Conservation (phyloP, 2,888 invertebrate genomes). For the Troides oblongomaculatus region DNA sequence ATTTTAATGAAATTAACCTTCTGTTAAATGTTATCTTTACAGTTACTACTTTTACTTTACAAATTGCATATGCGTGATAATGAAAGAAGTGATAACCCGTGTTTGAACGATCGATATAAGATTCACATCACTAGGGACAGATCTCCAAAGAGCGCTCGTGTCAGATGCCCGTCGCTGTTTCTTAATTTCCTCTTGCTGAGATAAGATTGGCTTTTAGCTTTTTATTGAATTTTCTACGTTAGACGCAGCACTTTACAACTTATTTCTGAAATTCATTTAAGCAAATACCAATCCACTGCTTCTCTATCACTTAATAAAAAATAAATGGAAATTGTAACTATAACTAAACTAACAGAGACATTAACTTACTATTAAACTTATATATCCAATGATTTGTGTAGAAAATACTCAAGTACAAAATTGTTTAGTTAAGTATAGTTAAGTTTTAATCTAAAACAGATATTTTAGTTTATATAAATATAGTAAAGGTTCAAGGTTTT, state of each 20-base stretch:
- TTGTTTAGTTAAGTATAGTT: too few relatives aligned
- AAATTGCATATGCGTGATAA: too few relatives aligned
- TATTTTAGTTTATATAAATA: too few relatives aligned
- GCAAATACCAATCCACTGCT: not conserved
- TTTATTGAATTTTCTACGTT: conserved; percentile 79
- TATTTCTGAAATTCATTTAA: conserved; percentile 39
- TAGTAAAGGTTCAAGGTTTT: too few relatives aligned
- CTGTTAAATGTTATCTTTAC: too few relatives aligned
- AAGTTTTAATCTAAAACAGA: too few relatives aligned
- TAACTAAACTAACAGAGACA: not conserved
- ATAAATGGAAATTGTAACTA: not conserved
- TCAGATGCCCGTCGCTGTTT: conserved; percentile 79
- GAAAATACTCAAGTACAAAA: too few relatives aligned
- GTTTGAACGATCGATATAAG: conserved; percentile 28
- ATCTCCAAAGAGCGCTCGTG: conserved; percentile 74
- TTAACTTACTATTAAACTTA: too few relatives aligned
- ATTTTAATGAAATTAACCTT: too few relatives aligned
- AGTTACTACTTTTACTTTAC: too few relatives aligned
- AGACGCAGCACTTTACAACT: conserved; percentile 69
- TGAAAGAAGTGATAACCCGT: too few relatives aligned
- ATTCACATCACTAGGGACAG: conserved; percentile 56
- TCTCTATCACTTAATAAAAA: not conserved
- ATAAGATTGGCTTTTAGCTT: conserved; percentile 81
- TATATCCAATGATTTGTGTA: too few relatives aligned
- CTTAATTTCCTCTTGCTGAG: conserved; percentile 78